These are phyloP conservation scores for Callosobruchus maculatus DNA, from an alignment of 2,888 invertebrate species.

Conservation along the genomic window DNA sequence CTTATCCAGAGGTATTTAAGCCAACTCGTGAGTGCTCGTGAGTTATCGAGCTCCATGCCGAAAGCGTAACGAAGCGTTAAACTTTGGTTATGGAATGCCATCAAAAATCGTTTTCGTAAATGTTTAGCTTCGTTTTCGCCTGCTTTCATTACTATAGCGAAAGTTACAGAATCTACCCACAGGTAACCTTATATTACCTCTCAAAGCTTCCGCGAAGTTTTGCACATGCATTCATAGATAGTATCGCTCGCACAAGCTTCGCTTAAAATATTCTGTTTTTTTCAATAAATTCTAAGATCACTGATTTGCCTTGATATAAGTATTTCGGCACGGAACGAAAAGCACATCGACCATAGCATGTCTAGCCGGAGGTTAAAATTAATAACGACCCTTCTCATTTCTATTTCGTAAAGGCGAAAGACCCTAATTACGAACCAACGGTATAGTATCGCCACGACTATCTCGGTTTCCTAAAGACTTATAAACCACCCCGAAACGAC, in stretches of 20 bases:
- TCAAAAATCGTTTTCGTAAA: no score
- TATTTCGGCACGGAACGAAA: not conserved
- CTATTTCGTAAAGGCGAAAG: not conserved
- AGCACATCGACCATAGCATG: not conserved
- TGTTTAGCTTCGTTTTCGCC: no score
- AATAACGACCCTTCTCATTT: not conserved
- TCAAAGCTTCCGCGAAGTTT: no score
- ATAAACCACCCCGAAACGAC: not conserved
- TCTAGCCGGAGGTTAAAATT: not conserved
- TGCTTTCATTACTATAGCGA: no score
- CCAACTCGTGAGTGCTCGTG: no score
- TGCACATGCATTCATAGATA: no score
- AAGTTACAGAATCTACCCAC: no score
- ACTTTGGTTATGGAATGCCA: no score
- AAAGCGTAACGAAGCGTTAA: no score
- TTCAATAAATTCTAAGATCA: conserved; percentile 4
- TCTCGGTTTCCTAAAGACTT: not conserved
- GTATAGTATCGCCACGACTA: not conserved
- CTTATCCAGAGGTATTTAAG: no score
- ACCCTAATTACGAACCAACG: not conserved
- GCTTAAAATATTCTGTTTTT: conserved; percentile 7
- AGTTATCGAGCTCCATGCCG: no score
- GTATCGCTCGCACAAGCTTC: not conserved
- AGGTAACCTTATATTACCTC: no score
- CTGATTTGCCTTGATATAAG: not conserved